These are phyloP conservation scores for Phaethon lepturus DNA, from an alignment of 2,113 vertebrate species.

Conservation along the genomic window DNA sequence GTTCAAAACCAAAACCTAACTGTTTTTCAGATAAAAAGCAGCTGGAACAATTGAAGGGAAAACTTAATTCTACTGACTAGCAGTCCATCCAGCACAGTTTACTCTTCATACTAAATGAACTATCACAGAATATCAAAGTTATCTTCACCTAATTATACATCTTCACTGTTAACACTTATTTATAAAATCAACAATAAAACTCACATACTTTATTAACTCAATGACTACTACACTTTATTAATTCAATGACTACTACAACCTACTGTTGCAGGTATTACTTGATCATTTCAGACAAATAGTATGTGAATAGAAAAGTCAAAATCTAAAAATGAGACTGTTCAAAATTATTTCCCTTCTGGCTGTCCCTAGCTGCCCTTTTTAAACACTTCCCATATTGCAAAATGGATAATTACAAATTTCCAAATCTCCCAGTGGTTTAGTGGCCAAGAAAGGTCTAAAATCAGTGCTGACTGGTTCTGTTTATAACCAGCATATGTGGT, in stretches of 20 bases:
- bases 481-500: neutral
- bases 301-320: neutral
- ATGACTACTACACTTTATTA: neutral
- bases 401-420: neutral
- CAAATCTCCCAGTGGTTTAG: neutral
- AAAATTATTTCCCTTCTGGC: neutral
- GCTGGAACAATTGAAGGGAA: neutral
- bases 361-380: neutral
- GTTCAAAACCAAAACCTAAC: neutral
- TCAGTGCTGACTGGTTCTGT: neutral
- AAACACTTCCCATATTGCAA: neutral
- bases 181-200: neutral
- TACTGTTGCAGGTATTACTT: neutral
- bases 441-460: neutral
- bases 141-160: neutral
- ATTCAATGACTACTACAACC: neutral
- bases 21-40: neutral
- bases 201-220: neutral
- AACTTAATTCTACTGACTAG: neutral
- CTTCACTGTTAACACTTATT: neutral
- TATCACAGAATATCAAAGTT: neutral
- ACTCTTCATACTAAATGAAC: neutral
- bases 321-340: neutral
- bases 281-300: neutral
- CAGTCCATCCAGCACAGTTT: neutral